Evolutionary conservation across 2,888 invertebrate genomes (phyloP), one percentile per base, ranked within the genome.

Genomic region (Lamellibrachia satsuma): DNA sequence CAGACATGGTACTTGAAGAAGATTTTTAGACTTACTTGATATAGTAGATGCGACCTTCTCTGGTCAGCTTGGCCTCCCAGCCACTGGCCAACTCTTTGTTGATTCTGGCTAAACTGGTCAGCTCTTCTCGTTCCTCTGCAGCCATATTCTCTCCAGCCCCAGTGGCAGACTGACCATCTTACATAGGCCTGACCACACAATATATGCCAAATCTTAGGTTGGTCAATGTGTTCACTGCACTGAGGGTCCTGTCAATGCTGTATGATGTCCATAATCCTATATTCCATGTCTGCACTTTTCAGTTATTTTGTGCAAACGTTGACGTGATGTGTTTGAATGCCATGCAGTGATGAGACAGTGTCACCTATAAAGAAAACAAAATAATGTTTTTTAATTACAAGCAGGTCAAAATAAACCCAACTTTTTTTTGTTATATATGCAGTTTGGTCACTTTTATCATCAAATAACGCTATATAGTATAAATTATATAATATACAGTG

Each of bases 131-230:
- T 15, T 75, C 75, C 75, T 75, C 75, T 11, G 75, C 75, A 75
- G 75, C 75, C 75, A 75, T 75, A 22, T 75, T 75, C 75, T 75
- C 75, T 75, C 75, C 15, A 75, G 75, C 75, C 75, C 3, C 75
- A 75, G 22, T n/a, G n/a, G 22, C 15, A 75, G 75, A 22, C 75
- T 75, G 75, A 75, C 75, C 75, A 75, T 75, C 75, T 75, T 75
- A 75, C 75, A 75, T 75, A 75, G 22, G 75, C 75, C 75, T 75
- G 75, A 75, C 75, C 75, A 75, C 75, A 75, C 75, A 75, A 75
- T 75, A 75, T 22, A 75, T 75, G 22, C 75, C 15, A 55, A 75
- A n/a, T 75, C n/a, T 75, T 15, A 75, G 6, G 75, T 75, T 6
- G 15, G 75, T 75, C 75, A 75, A 6, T 22, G 75, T 39, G 39